Conservation (phyloP, 2,797 vertebrate genomes). For the Danio aesculapii region DNA sequence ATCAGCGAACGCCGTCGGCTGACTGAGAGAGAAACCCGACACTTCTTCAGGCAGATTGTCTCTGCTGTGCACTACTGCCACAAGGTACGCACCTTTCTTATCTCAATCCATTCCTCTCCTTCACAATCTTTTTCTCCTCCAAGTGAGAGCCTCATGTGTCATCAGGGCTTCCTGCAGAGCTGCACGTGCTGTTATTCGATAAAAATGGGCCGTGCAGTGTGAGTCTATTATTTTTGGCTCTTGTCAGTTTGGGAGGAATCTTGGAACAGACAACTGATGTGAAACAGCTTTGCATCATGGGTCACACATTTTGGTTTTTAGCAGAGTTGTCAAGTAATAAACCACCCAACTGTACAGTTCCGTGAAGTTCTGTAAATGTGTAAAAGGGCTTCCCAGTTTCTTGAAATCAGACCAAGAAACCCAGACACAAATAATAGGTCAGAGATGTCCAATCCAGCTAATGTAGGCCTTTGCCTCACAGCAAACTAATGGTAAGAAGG, state of each 20-base stretch:
- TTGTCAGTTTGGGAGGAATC: constrained; percentile 69
- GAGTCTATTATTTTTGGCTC: constrained; percentile 73
- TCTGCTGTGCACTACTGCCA: constrained; percentile 98
- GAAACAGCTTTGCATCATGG: constrained; percentile 71
- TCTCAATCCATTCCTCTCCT: background rate
- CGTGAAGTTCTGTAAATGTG: background rate
- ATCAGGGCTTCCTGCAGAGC: constrained; percentile 25
- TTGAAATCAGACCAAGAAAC: background rate
- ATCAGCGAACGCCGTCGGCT: constrained; percentile 95
- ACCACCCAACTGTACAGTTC: constrained; percentile 33
- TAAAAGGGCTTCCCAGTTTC: constrained; percentile 8
- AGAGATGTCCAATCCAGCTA: no score
- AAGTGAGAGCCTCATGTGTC: constrained; percentile 26
- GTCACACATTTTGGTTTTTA: constrained; percentile 33
- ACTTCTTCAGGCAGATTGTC: constrained; percentile 98
- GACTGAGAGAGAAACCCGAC: constrained; percentile 93
- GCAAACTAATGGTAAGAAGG: no score
- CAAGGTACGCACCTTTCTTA: constrained; percentile 82
- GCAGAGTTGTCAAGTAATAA: constrained; percentile 12
- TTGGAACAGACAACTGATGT: constrained; percentile 71
- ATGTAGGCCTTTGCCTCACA: no score
- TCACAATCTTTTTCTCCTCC: background rate
- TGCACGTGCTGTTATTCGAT: constrained; percentile 40
- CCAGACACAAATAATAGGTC: background rate
- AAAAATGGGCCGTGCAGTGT: constrained; percentile 31